phyloP scores from a whole-genome alignment of 2,113 vertebrate species.

The Rhombomys opimus region DNA sequence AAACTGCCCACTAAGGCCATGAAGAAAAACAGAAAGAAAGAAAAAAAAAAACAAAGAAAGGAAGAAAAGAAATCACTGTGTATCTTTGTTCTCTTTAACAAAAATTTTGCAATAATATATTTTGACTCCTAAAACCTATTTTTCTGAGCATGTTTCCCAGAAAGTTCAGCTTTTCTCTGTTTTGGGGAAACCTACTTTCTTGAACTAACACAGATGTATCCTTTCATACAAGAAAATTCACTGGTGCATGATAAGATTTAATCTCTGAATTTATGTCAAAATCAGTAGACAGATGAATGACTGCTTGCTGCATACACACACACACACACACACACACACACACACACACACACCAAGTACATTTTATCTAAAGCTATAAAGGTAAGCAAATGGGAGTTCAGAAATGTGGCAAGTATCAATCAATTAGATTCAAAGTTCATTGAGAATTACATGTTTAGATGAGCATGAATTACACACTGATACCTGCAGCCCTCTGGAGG shows the following conservation, averaged over 20 bases:
- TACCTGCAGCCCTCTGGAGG: too few relatives aligned
- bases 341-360: background rate
- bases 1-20: background rate
- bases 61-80: background rate
- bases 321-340: background rate
- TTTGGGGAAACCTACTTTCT: background rate
- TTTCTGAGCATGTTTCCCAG: background rate
- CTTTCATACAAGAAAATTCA: background rate
- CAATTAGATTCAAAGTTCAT: background rate
- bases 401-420: background rate
- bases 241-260: background rate
- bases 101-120: constrained; percentile 23
- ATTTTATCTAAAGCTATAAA: background rate
- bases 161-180: background rate
- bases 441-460: background rate
- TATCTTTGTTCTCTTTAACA: background rate
- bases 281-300: background rate
- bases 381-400: background rate
- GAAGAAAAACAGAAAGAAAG: background rate
- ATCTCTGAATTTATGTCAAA: background rate
- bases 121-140: background rate
- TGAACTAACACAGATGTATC: background rate
- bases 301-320: background rate
- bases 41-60: too few relatives aligned
- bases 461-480: too few relatives aligned